Base-by-base conservation (phyloP, 2,797 vertebrate species). In the Tamandua tetradactyla region DNA sequence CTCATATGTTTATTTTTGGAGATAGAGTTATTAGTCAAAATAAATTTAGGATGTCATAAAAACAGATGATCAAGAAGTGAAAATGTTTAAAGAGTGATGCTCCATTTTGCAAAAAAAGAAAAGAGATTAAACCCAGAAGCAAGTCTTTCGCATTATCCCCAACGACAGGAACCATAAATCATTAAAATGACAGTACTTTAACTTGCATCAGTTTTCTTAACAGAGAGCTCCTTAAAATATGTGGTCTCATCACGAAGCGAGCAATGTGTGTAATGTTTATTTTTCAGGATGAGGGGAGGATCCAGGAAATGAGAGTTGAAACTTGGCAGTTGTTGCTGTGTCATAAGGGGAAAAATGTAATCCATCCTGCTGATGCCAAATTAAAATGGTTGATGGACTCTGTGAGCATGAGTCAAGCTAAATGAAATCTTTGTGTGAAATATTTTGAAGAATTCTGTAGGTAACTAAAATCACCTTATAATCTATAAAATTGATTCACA, bases 301-400 rank as follows among this genome's bases (percentile, higher is more conserved):
- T 66, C 17, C 85, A 92, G 87, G 83, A 95, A 97, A 94, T 84
- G 74, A 89, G 49, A 78, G 68, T 91, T 93, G 52, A 79, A 0
- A 0, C 74, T 79, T 95, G 82, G 81, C 82, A 80, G 59, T 59
- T 78, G 47, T 89, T 59, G 32, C 80, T 74, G 25, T 79, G 78
- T 85, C 59, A 42, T 82, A 72, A 52, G 14, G 72, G 49, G 42
- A 35, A 74, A 91, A 78, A 82, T 79, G 37, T 27, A 81, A 55
- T 32, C 37, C 81, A 37, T 76, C 83, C 37, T 71, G 7, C 79
- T 90, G 76, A 87, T 78, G 84, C 35, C 89, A 87, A 82, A 69
- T 80, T 95, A 49, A 83, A 92, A 68, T 85, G 87, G 72, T n/a
- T n/a, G 81, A 75, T 88, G 62, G 57, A 57, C 37, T 92, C 44